Conservation (phyloP, 2,113 vertebrate genomes). For the Microcebus ravelobensis region DNA sequence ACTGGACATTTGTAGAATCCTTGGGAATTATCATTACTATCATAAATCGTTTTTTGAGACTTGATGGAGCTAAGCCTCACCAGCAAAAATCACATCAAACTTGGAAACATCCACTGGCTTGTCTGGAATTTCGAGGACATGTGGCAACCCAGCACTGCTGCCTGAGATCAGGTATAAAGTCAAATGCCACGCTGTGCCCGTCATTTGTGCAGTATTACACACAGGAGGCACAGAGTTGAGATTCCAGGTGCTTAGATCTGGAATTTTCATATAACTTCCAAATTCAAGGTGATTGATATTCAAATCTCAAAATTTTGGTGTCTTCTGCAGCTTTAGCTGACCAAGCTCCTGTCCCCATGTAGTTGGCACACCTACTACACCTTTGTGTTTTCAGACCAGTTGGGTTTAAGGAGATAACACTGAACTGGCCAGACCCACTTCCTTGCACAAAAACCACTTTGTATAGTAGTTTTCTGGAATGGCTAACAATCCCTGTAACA, state of each 20-base stretch:
- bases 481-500: constrained; percentile 89
- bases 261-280: constrained; percentile 88
- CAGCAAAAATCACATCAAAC: constrained; percentile 92
- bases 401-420: constrained; percentile 89
- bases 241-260: constrained; percentile 88
- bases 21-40: constrained; percentile 88
- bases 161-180: constrained; percentile 90
- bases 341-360: constrained; percentile 90
- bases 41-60: constrained; percentile 88
- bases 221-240: constrained; percentile 89
- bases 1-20: constrained; percentile 90
- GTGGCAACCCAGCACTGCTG: constrained; percentile 88
- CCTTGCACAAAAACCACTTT: constrained; percentile 92
- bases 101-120: constrained; percentile 90
- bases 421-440: constrained; percentile 90
- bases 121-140: constrained; percentile 93
- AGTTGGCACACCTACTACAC: constrained; percentile 88
- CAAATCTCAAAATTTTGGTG: constrained; percentile 91
- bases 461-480: constrained; percentile 89
- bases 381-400: constrained; percentile 88
- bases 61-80: constrained; percentile 89
- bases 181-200: constrained; percentile 90
- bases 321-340: constrained; percentile 91
- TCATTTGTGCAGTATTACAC: constrained; percentile 92
- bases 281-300: constrained; percentile 87